phyloP scores from a whole-genome alignment of 2,113 vertebrate species.

The Onychostoma macrolepis region DNA sequence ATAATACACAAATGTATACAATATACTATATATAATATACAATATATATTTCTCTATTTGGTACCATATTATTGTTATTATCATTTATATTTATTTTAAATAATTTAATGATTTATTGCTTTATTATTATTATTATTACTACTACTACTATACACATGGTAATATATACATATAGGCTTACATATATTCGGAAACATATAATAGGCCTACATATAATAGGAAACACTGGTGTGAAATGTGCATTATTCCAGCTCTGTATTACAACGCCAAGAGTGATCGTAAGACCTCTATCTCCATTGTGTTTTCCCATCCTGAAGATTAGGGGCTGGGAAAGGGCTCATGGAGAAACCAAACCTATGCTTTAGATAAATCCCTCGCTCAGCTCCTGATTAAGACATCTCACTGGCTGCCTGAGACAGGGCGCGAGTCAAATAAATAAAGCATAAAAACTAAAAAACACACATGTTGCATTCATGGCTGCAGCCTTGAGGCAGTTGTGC shows the following conservation, averaged over 20 bases:
- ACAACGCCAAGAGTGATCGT: neutral
- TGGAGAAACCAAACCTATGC: constrained; percentile 19
- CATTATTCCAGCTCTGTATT: constrained; percentile 5
- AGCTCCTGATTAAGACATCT: constrained; percentile 48
- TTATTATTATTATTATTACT: neutral
- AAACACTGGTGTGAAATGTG: constrained; percentile 8
- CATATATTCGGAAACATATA: neutral
- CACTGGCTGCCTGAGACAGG: neutral
- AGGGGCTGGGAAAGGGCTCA: constrained; percentile 1
- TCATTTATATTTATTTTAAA: neutral
- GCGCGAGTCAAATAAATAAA: constrained; percentile 35
- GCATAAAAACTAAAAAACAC: constrained; percentile 21
- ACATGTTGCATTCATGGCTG: neutral
- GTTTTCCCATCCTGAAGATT: constrained; percentile 42
- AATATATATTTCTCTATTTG: neutral
- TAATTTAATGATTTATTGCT: neutral
- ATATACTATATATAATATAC: neutral
- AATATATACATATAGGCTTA: neutral
- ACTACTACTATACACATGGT: neutral
- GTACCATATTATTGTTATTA: neutral
- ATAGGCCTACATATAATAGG: neutral
- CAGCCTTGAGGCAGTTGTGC: constrained; percentile 36
- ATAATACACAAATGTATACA: neutral
- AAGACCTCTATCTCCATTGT: constrained; percentile 10
- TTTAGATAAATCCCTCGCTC: constrained; percentile 33